These are phyloP conservation scores for Pammene aurita DNA, from an alignment of 2,888 invertebrate species.

Conservation along the genomic window DNA sequence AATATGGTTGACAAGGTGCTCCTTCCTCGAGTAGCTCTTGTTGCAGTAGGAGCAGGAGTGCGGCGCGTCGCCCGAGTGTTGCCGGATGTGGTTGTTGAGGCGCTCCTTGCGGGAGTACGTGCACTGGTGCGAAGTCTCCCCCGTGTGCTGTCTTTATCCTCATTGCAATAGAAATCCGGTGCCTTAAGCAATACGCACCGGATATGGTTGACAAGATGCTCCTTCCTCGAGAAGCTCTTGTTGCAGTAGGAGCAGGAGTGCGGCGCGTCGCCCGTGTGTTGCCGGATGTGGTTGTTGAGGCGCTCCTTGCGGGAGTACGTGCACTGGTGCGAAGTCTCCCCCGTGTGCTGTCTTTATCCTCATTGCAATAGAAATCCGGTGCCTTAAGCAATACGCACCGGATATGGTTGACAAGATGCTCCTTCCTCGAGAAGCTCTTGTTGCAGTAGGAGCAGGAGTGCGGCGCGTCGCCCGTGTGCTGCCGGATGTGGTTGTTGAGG, in stretches of 20 bases:
- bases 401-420: conserved; percentile 87
- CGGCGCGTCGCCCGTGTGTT: conserved; percentile 87
- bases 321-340: conserved; percentile 91
- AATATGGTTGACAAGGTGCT: conserved; percentile 87
- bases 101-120: conserved; percentile 92
- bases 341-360: conserved; percentile 92
- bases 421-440: conserved; percentile 88
- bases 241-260: conserved; percentile 88
- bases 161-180: too few species aligned
- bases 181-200: conserved; percentile 60
- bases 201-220: conserved; percentile 87
- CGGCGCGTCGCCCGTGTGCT: conserved; percentile 87
- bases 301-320: conserved; percentile 92
- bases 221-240: conserved; percentile 88
- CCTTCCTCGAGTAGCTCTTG: conserved; percentile 88
- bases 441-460: conserved; percentile 88
- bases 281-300: conserved; percentile 93
- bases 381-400: conserved; percentile 60
- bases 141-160: conserved; percentile 92
- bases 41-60: conserved; percentile 88
- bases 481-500: conserved; percentile 93
- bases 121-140: conserved; percentile 91
- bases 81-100: conserved; percentile 93
- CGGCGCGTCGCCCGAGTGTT: conserved; percentile 87
- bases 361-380: too few species aligned